Conservation (phyloP, 2,797 vertebrate species). For the Parauchenoglanis ngamensis region DNA sequence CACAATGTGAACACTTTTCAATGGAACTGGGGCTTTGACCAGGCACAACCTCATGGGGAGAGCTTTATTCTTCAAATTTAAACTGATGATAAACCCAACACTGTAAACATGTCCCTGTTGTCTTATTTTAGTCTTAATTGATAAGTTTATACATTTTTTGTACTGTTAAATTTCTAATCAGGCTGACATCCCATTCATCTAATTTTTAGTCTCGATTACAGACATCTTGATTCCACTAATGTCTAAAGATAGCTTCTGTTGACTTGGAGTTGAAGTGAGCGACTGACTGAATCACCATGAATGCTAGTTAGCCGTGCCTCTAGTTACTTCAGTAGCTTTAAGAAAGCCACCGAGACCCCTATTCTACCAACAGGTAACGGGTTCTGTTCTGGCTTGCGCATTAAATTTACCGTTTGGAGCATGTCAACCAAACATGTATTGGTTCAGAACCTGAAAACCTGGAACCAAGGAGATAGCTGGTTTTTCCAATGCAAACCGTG, state of each 20-base stretch:
- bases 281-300: neutral
- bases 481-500: too few relatives aligned
- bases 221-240: neutral
- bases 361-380: too few relatives aligned
- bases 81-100: neutral
- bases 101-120: neutral
- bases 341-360: neutral
- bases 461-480: too few relatives aligned
- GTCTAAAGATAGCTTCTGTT: neutral
- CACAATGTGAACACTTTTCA: neutral
- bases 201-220: neutral
- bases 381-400: too few relatives aligned
- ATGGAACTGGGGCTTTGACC: neutral
- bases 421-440: too few relatives aligned
- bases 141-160: neutral
- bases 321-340: neutral
- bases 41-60: neutral
- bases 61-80: neutral
- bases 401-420: too few relatives aligned
- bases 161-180: neutral
- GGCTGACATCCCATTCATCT: neutral
- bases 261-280: neutral
- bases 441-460: too few relatives aligned
- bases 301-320: neutral
- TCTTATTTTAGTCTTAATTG: constrained; percentile 4